These are phyloP conservation scores for Drosophila santomea DNA, from an alignment of 1,140 invertebrate species.

Conservation along the genomic window DNA sequence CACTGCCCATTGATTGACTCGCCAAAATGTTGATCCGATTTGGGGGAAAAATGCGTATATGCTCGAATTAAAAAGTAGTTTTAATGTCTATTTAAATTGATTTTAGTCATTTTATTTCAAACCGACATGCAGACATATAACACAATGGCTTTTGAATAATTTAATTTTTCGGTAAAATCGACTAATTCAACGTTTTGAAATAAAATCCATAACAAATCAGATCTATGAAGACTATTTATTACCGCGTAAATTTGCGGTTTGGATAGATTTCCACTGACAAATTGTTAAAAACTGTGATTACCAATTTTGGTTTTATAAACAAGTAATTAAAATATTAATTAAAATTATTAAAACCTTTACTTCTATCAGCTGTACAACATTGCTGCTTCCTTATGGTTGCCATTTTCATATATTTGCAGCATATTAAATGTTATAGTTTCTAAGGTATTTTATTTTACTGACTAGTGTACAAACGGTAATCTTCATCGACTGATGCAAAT, in stretches of 20 bases:
- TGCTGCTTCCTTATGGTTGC: no score
- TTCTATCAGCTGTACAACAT: no score
- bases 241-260: background rate
- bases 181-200: background rate
- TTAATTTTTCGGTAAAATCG: background rate
- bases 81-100: conserved; percentile 43
- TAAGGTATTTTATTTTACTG: no score
- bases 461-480: no score
- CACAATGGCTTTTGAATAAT: background rate
- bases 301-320: no score
- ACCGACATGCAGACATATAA: conserved; percentile 1
- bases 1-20: conserved; percentile 27
- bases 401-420: no score
- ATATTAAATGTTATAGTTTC: no score
- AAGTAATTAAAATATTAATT: no score
- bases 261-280: no score
- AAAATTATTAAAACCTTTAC: no score
- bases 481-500: no score
- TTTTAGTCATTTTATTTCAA: conserved; percentile 24
- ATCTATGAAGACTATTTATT: background rate
- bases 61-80: conserved; percentile 4
- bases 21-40: conserved; percentile 25
- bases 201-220: background rate
- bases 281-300: no score
- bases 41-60: conserved; percentile 29